A percentile compares a stretch with the other conserved stretches of the same genome.
phyloP scores from a whole-genome alignment of 2,113 vertebrate genomes.

The Semnornis frantzii region DNA sequence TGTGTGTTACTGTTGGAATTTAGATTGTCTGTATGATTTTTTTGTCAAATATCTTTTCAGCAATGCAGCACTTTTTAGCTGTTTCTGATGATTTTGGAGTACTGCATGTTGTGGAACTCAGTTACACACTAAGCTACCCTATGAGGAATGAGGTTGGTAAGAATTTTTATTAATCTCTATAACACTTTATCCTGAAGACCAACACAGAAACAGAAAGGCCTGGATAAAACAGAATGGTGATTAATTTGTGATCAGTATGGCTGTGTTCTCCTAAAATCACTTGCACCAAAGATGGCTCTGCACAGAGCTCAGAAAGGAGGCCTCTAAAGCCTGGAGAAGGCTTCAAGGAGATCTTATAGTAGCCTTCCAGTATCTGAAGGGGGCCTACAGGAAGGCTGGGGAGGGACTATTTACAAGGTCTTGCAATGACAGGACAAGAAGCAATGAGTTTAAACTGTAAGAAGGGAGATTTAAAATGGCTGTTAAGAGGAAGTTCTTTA shows the following conservation, averaged over 20 bases:
- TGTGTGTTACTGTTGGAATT: neutral
- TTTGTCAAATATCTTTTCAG: conserved; percentile 71
- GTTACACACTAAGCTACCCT: conserved; percentile 77
- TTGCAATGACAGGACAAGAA: too few species aligned
- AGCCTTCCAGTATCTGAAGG: too few species aligned
- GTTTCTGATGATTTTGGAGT: conserved; percentile 84
- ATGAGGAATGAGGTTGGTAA: conserved; percentile 83
- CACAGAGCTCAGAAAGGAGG: neutral
- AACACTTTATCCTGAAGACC: neutral
- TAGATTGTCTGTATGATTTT: neutral
- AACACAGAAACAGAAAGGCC: neutral
- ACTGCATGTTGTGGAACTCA: conserved; percentile 86
- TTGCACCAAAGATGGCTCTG: neutral
- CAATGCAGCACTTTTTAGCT: conserved; percentile 88
- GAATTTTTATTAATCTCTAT: neutral
- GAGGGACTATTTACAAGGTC: too few species aligned
- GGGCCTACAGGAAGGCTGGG: too few species aligned
- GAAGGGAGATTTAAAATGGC: too few species aligned
- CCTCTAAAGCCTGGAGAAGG: neutral
- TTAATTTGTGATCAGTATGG: neutral
- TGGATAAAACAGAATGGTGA: neutral
- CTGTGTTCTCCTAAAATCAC: neutral
- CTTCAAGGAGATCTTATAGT: too few species aligned
- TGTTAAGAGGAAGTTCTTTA: too few species aligned
- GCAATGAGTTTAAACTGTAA: too few species aligned